Evolutionary conservation across 2,797 vertebrate genomes (phyloP), one percentile per base, ranked within the genome.

Genomic region (Pangasius macronema): DNA sequence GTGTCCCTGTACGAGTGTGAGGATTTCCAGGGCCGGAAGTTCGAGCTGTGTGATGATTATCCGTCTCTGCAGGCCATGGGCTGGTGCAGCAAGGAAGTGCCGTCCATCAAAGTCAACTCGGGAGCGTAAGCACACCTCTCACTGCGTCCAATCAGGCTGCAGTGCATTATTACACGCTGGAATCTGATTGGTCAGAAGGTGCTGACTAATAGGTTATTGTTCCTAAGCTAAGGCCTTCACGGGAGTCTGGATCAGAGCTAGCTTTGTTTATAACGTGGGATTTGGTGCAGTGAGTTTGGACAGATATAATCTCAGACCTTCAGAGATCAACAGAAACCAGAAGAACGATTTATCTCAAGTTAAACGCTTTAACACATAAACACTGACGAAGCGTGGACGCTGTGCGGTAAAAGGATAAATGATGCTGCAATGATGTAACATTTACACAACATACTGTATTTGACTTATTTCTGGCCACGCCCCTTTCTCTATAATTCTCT

Each of bases 11-110:
- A 97, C 2, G 97, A 99, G 89, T 96, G 95, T 14, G 97, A 99
- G 93, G 97, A 98, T 94, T 99, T 99, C 95, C 97, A 98, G 94
- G 98, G 97, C 81, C 96, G 96, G 93, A 99, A 97, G 93, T 98
- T 98, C 88, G 98, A 99, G 94, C 95, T 99, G 91, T 97, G 95
- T 0, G 97, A 99, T 9, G 98, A 99, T 94, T 99, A 98, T 93
- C 97, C 97, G 85, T 99, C 98, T 2, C 95, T 99, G 92, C 97
- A 99, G 94, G 98, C 97, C 92, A 99, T 99, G 97, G 98, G 97
- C 88, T 99, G 98, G 98, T 96, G 97, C 94, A 97, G 95, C 96
- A 99, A 99, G 93, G 97, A 98, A 90, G 97, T 99, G 86, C 96
- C 97, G 70, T 99, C 98, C 72, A 96, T 99, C 94, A 99, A 97